phyloP scores from a whole-genome alignment of 1,140 invertebrate genomes.

The Tetramorium parvispinum region DNA sequence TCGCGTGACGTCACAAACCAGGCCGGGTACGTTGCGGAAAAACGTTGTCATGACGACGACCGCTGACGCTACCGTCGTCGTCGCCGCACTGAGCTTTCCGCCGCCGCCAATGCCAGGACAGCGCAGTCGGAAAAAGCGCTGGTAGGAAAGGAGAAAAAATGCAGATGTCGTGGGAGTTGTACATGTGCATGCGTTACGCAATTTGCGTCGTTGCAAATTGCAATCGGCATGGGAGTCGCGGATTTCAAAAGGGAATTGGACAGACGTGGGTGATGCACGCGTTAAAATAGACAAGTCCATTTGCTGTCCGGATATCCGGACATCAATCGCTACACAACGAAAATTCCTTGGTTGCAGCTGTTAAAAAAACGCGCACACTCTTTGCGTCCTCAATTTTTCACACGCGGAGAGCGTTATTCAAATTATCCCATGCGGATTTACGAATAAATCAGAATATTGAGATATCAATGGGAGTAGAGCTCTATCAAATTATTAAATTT shows the following conservation, averaged over 20 bases:
- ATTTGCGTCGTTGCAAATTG: neutral
- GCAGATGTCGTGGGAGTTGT: neutral
- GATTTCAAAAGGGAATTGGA: neutral
- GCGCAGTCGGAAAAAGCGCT: constrained; percentile 46
- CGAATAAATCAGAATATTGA: neutral
- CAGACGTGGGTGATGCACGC: constrained; percentile 5
- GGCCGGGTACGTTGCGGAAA: constrained; percentile 82
- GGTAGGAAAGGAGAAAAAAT: neutral
- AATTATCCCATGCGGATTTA: neutral
- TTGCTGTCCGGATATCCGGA: neutral
- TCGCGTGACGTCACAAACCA: constrained; percentile 80
- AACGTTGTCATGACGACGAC: constrained; percentile 81
- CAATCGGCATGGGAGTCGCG: neutral
- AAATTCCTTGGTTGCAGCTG: neutral
- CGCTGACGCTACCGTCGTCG: constrained; percentile 74
- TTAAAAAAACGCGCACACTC: neutral
- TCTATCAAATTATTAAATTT: neutral
- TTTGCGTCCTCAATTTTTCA: neutral
- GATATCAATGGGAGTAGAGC: neutral
- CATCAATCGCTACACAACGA: neutral
- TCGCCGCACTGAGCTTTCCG: constrained; percentile 22
- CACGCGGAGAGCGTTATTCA: too few species aligned
- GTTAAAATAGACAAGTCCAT: constrained; percentile 29
- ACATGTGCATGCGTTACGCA: neutral
- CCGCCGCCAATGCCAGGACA: constrained; percentile 61